Evolutionary conservation across 2,113 vertebrate species (phyloP).

Genomic region (Numida meleagris): DNA sequence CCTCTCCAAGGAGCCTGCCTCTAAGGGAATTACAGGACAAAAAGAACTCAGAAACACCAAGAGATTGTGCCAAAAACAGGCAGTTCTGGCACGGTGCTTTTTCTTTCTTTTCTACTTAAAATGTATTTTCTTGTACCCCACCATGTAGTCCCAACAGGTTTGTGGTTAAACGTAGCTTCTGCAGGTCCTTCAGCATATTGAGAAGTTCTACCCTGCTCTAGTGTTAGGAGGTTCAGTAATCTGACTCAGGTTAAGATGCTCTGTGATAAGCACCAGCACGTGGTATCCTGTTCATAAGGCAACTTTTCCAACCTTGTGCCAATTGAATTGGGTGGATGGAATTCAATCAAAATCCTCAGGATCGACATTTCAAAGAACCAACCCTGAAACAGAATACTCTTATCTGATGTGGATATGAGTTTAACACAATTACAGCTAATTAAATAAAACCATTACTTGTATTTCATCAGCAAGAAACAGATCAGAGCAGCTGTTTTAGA

Average conservation of each 20-base stretch:
- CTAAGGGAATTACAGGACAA: neutral
- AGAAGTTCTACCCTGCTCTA: neutral
- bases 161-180: neutral
- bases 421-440: neutral
- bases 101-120: neutral
- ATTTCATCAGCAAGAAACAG: neutral
- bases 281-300: neutral
- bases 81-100: neutral
- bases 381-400: neutral
- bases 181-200: neutral
- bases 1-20: neutral
- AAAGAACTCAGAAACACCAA: neutral
- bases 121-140: neutral
- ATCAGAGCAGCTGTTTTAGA: neutral
- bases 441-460: neutral
- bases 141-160: neutral
- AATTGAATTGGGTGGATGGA: neutral
- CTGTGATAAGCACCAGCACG: neutral
- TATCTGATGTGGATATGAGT: neutral
- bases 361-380: neutral
- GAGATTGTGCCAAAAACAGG: neutral
- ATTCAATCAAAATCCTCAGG: neutral
- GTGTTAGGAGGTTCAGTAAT: neutral
- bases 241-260: neutral
- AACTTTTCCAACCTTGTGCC: neutral